Evolutionary conservation across 1,140 invertebrate species (phyloP), one percentile per base, ranked within the genome.

Genomic region (Chrysomallon squamiferum): DNA sequence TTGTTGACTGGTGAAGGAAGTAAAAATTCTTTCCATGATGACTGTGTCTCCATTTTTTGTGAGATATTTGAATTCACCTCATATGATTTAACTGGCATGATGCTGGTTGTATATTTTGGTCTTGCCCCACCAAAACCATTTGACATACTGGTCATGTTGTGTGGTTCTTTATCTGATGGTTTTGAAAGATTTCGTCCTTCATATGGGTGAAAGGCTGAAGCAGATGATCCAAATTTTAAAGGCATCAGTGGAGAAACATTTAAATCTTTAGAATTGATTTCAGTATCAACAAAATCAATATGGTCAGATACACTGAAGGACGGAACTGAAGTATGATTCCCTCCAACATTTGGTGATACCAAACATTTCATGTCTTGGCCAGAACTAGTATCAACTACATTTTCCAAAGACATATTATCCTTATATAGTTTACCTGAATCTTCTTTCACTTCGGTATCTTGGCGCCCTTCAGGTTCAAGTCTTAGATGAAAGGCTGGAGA

Each of bases 21-120:
- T 22, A 54, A 27, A 30, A 54, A 54, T 25, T 54, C 50, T 15
- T 54, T 54, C 50, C 50, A 54, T 11, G 50, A 54, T 22, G 50
- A n/a, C 25, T 54, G 50, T 54, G 18, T 54, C 25, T 54, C 6
- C 5, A 38, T 38, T 7, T 38, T 38, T 7, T 15, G 15, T 15
- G 35, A 7, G 5, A 15, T 7, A 7, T 38, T 15, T 5, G 50
- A 18, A 54, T 22, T 27, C 18, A 25, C 25, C 15, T 54, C 15
- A 18, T 27, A 13, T 30, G 18, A 18, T 5, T 27, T 54, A 30
- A 27, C 15, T 54, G 50, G 29, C 22, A 30, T 15, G 15, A 54
- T 25, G 50, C 25, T 25, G 50, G 13, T n/a, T 25, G 29, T 54
- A 27, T 30, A 27, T 54, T 30, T 13, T 15, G 50, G 22, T 27